Conservation (phyloP, 2,888 invertebrate species). For the Idaea dimidiata region DNA sequence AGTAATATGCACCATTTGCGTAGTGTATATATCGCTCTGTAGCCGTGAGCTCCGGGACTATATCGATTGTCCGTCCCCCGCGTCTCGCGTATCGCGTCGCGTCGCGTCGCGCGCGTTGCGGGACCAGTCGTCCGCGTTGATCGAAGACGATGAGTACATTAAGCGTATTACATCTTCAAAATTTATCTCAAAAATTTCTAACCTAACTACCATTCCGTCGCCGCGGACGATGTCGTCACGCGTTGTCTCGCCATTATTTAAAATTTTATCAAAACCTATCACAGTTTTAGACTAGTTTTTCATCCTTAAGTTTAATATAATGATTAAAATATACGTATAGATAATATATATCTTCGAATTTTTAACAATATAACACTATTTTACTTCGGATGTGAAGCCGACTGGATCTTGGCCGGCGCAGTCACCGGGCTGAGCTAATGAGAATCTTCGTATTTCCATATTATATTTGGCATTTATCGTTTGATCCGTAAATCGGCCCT, state of each 20-base stretch:
- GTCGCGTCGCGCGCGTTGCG: constrained; percentile 41
- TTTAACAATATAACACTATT: constrained; percentile 80
- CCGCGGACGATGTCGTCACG: constrained; percentile 35
- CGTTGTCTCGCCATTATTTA: constrained; percentile 56
- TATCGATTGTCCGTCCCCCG: constrained; percentile 54
- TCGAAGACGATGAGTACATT: constrained; percentile 42
- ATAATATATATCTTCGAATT: constrained; percentile 70
- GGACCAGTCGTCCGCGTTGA: constrained; percentile 30
- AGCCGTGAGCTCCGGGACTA: constrained; percentile 41
- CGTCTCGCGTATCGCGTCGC: constrained; percentile 31
- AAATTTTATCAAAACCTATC: constrained; percentile 81
- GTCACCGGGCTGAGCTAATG: constrained; percentile 38
- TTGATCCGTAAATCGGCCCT: constrained; percentile 41
- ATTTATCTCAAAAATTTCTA: constrained; percentile 43
- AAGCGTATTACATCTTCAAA: constrained; percentile 50
- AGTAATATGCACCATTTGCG: constrained; percentile 71
- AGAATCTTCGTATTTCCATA: constrained; percentile 32
- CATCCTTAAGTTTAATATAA: constrained; percentile 79
- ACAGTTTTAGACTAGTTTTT: constrained; percentile 80
- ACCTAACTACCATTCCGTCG: constrained; percentile 52
- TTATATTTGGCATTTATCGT: constrained; percentile 49
- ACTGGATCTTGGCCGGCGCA: constrained; percentile 34
- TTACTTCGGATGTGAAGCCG: constrained; percentile 65
- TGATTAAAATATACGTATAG: constrained; percentile 80
- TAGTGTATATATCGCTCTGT: constrained; percentile 30